A percentile compares a stretch with the other conserved stretches of the same genome.
These are phyloP conservation scores for Onthophagus sagittarius DNA, from an alignment of 2,888 invertebrate species.

Conservation along the genomic window DNA sequence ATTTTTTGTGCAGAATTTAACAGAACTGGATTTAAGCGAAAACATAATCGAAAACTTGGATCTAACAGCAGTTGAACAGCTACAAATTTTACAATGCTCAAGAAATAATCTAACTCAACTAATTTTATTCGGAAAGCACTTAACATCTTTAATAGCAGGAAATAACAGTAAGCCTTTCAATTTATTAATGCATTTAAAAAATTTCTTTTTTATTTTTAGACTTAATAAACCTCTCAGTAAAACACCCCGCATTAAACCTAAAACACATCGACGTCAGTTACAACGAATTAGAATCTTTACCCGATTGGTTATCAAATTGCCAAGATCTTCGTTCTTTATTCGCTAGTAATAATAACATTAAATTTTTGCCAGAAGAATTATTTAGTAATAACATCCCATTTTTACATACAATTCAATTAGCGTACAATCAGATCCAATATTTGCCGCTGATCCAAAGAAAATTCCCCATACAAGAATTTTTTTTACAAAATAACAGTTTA, in stretches of 20 bases:
- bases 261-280: slow-evolving; percentile 76
- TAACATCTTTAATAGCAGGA: slow-evolving; percentile 74
- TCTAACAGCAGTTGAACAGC: slow-evolving; percentile 71
- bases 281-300: slow-evolving; percentile 68
- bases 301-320: slow-evolving; percentile 74
- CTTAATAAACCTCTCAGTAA: slow-evolving; percentile 65
- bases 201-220: slow-evolving; percentile 11
- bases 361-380: slow-evolving; percentile 67
- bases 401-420: slow-evolving; percentile 69
- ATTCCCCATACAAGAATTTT: slow-evolving; percentile 65
- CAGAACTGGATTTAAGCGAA: slow-evolving; percentile 78
- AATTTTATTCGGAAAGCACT: slow-evolving; percentile 71
- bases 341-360: slow-evolving; percentile 70
- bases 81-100: slow-evolving; percentile 73
- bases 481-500: slow-evolving; percentile 75
- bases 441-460: slow-evolving; percentile 68
- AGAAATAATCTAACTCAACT: slow-evolving; percentile 73
- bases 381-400: slow-evolving; percentile 71
- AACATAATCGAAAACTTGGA: slow-evolving; percentile 80
- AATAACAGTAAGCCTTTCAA: slow-evolving; percentile 64
- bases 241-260: slow-evolving; percentile 66
- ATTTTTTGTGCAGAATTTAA: slow-evolving; percentile 63
- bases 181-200: neutral
- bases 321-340: slow-evolving; percentile 67
- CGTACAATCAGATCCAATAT: slow-evolving; percentile 71